Percentiles rank a stretch among this genome's conserved stretches.
phyloP scores from a whole-genome alignment of 2,888 invertebrate genomes.

The Brenthis ino region DNA sequence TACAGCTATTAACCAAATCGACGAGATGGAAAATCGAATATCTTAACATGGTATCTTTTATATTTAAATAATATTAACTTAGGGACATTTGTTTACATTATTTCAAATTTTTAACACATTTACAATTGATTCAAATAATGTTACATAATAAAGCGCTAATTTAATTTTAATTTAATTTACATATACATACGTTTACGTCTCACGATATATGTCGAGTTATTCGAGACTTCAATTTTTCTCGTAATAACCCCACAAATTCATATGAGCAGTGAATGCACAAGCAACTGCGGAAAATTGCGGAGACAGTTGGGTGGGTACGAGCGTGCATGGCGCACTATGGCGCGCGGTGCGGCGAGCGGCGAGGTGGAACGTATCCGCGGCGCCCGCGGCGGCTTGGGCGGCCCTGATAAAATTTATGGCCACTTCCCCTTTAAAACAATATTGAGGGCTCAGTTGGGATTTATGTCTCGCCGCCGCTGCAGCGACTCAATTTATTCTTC shows the following conservation, averaged over 20 bases:
- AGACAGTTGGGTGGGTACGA: constrained; percentile 49
- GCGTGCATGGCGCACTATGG: constrained; percentile 32
- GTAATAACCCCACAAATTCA: constrained; percentile 65
- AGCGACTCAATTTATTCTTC: constrained; percentile 83
- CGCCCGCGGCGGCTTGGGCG: constrained; percentile 66
- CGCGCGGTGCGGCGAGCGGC: constrained; percentile 41
- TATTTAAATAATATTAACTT: constrained; percentile 33
- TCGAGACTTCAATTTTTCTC: constrained; percentile 54
- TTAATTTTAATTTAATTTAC: too few species aligned
- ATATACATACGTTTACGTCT: background rate
- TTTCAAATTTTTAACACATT: background rate
- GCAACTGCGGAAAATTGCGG: constrained; percentile 75
- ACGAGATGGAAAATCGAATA: constrained; percentile 63
- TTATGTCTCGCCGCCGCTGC: constrained; percentile 82
- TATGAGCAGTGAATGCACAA: constrained; percentile 68
- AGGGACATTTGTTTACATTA: background rate
- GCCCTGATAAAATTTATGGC: constrained; percentile 83
- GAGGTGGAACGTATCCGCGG: constrained; percentile 47
- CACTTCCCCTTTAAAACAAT: constrained; percentile 84
- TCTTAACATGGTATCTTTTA: constrained; percentile 43
- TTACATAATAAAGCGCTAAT: too few species aligned
- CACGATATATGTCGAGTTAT: background rate
- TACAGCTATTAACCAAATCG: constrained; percentile 63
- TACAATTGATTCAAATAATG: too few species aligned
- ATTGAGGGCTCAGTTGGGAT: constrained; percentile 83